Percentiles rank a stretch among this genome's conserved stretches.
Conservation (phyloP, 1,140 invertebrate genomes). For the Homalodisca vitripennis region DNA sequence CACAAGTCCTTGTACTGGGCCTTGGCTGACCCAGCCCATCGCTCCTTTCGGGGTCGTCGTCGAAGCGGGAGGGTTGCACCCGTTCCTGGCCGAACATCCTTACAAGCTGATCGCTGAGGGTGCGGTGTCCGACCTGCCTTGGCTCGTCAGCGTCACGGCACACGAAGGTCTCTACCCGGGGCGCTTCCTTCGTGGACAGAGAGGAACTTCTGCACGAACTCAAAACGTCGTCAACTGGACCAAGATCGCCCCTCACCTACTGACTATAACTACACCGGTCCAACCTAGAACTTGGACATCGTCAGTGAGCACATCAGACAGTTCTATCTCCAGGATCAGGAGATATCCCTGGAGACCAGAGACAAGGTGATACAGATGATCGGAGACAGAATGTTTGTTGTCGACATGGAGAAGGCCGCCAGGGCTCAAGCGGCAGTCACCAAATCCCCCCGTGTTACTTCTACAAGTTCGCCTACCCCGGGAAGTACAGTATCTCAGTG, state of each 20-base stretch:
- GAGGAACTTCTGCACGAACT: constrained; percentile 33
- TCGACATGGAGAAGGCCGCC: constrained; percentile 36
- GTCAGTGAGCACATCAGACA: constrained; percentile 37
- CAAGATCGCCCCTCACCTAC: constrained; percentile 38
- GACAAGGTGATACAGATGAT: constrained; percentile 34
- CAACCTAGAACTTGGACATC: constrained; percentile 12
- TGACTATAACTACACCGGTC: constrained; percentile 41
- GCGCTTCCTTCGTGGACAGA: constrained; percentile 11
- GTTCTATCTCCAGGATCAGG: constrained; percentile 35
- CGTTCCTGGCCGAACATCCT: constrained; percentile 46
- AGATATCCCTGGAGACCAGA: constrained; percentile 27
- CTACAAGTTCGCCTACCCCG: constrained; percentile 40
- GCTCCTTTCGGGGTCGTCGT: constrained; percentile 23
- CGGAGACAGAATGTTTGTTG: constrained; percentile 39
- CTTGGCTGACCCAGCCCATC: not conserved
- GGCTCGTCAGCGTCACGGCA: constrained; percentile 42
- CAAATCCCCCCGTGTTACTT: constrained; percentile 37
- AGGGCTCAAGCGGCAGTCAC: constrained; percentile 34
- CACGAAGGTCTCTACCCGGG: constrained; percentile 45
- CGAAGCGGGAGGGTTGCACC: not conserved
- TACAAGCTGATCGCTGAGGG: not conserved
- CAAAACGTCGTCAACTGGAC: constrained; percentile 37
- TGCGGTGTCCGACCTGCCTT: constrained; percentile 37
- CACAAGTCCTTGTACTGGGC: not conserved
- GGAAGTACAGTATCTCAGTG: constrained; percentile 34